Conservation (phyloP, 1,140 invertebrate genomes). For the Scaptodrosophila lebanonensis region DNA sequence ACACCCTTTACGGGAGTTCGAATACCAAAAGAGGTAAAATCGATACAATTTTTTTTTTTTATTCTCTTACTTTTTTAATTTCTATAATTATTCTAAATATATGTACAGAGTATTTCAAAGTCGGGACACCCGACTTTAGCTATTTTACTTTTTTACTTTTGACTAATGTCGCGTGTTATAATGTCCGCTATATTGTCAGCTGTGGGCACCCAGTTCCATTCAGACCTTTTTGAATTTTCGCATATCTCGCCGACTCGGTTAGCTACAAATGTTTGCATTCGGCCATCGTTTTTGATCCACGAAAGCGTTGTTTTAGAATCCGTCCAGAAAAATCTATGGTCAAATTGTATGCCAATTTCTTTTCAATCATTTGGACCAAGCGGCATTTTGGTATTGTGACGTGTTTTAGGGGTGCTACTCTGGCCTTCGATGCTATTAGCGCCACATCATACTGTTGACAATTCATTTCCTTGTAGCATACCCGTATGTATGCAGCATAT, state of each 20-base stretch:
- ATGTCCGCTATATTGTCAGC: too few species aligned
- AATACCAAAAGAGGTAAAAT: too few species aligned
- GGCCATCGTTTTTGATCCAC: conserved; percentile 55
- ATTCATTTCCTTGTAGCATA: not conserved
- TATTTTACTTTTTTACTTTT: too few species aligned
- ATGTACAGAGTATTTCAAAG: too few species aligned
- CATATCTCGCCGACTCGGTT: conserved; percentile 73
- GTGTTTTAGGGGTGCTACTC: conserved; percentile 61
- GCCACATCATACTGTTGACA: not conserved
- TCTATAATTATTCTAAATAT: too few species aligned
- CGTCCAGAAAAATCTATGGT: conserved; percentile 44
- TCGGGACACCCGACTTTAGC: too few species aligned
- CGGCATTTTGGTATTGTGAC: conserved; percentile 61
- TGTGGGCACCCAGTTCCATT: conserved; percentile 55
- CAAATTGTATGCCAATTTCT: not conserved
- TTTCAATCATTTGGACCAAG: conserved; percentile 28
- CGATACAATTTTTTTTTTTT: too few species aligned
- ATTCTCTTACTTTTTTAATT: too few species aligned
- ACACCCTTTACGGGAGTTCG: too few species aligned
- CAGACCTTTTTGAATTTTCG: conserved; percentile 19
- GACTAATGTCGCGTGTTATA: too few species aligned
- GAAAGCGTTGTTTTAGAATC: conserved; percentile 64
- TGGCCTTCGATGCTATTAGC: conserved; percentile 40
- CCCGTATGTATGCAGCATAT: not conserved
- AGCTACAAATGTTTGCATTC: conserved; percentile 63